These are phyloP conservation scores for Manduca sexta DNA, from an alignment of 1,140 invertebrate species.

Conservation along the genomic window DNA sequence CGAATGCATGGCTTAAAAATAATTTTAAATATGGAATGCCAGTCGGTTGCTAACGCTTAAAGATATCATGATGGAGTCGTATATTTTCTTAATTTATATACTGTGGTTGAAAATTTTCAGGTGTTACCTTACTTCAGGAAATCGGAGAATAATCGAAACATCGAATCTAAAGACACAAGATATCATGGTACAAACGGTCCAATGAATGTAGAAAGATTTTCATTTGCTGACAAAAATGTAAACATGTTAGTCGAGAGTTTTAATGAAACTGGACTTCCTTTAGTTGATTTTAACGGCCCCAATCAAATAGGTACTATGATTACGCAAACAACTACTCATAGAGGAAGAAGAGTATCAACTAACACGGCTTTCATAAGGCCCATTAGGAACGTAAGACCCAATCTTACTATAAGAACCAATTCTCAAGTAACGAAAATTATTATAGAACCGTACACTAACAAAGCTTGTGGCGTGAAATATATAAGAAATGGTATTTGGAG, in stretches of 20 bases:
- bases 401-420: constrained; percentile 80
- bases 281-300: constrained; percentile 73
- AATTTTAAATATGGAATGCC: too few species aligned
- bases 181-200: constrained; percentile 74
- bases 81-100: too few species aligned
- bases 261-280: constrained; percentile 72
- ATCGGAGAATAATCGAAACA: constrained; percentile 77
- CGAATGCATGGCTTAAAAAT: too few species aligned
- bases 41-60: too few species aligned
- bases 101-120: constrained; percentile 26
- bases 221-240: constrained; percentile 49
- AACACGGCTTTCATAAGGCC: constrained; percentile 83
- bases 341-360: constrained; percentile 80
- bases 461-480: constrained; percentile 80
- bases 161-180: constrained; percentile 45
- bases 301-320: constrained; percentile 74
- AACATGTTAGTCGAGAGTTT: constrained; percentile 72
- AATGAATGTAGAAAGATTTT: constrained; percentile 68
- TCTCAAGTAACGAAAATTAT: constrained; percentile 81
- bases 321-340: constrained; percentile 73
- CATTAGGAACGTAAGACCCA: constrained; percentile 77
- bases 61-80: too few species aligned
- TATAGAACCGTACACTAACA: constrained; percentile 78
- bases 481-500: constrained; percentile 70
- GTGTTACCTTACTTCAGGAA: constrained; percentile 86